Evolutionary conservation across 64 coral and sea anemone genomes (phyloP).

Genomic region (Stichodactyla mertensii): DNA sequence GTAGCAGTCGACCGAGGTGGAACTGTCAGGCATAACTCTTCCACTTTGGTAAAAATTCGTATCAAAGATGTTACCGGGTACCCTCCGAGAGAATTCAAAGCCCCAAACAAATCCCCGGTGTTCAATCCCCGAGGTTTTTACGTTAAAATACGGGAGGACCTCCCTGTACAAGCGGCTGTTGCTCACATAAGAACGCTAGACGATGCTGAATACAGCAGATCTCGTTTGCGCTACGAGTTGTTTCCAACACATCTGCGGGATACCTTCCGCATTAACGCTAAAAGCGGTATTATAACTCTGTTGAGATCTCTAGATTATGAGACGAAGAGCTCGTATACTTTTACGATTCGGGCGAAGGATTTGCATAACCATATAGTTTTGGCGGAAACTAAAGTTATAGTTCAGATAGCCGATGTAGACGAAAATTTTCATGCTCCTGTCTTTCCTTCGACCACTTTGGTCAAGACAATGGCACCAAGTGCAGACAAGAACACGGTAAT

Average conservation of each 20-base stretch:
- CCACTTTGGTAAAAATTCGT: conserved; percentile 65
- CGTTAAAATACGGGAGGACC: conserved; percentile 84
- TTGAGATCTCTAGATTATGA: conserved; percentile 67
- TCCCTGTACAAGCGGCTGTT: conserved; percentile 67
- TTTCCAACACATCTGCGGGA: conserved; percentile 10
- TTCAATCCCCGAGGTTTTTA: conserved; percentile 67
- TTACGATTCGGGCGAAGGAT: conserved; percentile 27
- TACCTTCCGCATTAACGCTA: conserved; percentile 76
- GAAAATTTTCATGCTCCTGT: conserved; percentile 68
- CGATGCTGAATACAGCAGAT: conserved; percentile 8
- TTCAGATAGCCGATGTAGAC: conserved; percentile 61
- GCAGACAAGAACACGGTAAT: conserved; percentile 15
- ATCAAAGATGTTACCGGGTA: conserved; percentile 43
- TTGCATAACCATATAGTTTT: background rate
- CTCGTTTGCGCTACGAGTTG: conserved; percentile 20
- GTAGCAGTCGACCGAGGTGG: conserved; percentile 75
- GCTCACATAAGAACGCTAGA: conserved; percentile 43
- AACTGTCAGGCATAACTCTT: conserved; percentile 24
- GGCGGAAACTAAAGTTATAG: conserved; percentile 40
- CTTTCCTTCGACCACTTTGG: conserved; percentile 29
- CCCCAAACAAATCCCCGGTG: background rate
- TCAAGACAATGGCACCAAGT: conserved; percentile 47
- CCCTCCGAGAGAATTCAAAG: conserved; percentile 30
- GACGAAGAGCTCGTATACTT: conserved; percentile 31
- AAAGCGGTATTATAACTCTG: conserved; percentile 81